phyloP scores from a whole-genome alignment of 2,888 invertebrate species.

The Pheosia gnoma region DNA sequence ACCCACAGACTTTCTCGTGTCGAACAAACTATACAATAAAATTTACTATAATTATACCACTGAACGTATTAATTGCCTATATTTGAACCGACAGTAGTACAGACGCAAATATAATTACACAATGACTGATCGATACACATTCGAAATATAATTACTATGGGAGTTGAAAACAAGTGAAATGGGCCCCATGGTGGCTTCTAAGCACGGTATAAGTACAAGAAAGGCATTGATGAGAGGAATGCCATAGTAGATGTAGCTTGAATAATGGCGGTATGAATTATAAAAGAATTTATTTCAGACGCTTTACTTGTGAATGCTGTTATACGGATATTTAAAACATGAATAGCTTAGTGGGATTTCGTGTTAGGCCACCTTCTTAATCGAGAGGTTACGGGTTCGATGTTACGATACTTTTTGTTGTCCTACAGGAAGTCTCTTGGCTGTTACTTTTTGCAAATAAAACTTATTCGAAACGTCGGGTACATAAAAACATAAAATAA shows the following conservation, averaged over 20 bases:
- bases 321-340: too few relatives aligned
- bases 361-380: too few relatives aligned
- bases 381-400: too few relatives aligned
- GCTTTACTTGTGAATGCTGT: too few relatives aligned
- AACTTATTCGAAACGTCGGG: too few relatives aligned
- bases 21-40: conserved; percentile 43
- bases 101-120: conserved; percentile 37
- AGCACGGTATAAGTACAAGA: not conserved
- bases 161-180: conserved; percentile 31
- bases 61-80: conserved; percentile 46
- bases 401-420: too few relatives aligned
- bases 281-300: not conserved
- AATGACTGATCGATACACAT: conserved; percentile 34
- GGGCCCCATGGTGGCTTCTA: not conserved
- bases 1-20: conserved; percentile 58
- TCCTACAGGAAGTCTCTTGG: too few relatives aligned
- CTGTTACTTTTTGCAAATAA: too few relatives aligned
- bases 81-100: conserved; percentile 16
- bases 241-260: not conserved
- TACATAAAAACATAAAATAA: too few relatives aligned
- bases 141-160: conserved; percentile 30
- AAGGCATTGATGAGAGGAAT: not conserved
- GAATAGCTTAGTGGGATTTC: too few relatives aligned
- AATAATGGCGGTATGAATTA: not conserved
- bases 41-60: conserved; percentile 16